phyloP scores from a whole-genome alignment of 2,113 vertebrate genomes.

The Baryphthengus martii region DNA sequence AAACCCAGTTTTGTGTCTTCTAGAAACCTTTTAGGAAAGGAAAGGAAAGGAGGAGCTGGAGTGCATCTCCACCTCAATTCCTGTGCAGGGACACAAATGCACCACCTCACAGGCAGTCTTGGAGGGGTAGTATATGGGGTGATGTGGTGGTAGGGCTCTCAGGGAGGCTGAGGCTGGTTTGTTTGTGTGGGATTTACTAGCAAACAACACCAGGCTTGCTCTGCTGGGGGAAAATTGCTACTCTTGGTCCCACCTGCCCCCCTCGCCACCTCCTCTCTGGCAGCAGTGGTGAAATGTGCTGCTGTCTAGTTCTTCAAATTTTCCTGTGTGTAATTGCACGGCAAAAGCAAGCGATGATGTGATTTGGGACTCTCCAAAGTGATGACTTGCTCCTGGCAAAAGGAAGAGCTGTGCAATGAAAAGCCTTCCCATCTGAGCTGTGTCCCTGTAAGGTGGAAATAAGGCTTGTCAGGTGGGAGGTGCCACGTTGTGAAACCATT shows the following conservation, averaged over 20 bases:
- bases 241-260: background rate
- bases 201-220: background rate
- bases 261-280: background rate
- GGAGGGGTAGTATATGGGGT: rapidly evolving
- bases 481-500: background rate
- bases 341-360: background rate
- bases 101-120: rapidly evolving
- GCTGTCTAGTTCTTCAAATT: rapidly evolving
- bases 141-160: background rate
- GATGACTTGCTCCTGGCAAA: background rate
- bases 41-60: background rate
- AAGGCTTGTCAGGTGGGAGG: background rate
- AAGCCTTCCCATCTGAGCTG: rapidly evolving
- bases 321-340: rapidly evolving
- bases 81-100: rapidly evolving
- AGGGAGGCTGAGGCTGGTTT: background rate
- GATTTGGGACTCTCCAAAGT: background rate
- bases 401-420: background rate
- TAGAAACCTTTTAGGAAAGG: background rate
- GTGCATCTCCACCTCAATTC: background rate
- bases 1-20: background rate
- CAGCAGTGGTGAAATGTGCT: rapidly evolving
- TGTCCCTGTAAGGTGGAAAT: background rate
- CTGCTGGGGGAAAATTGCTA: background rate
- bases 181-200: background rate